Base-by-base conservation (phyloP, 2,888 invertebrate genomes). In the Torymus auratus region DNA sequence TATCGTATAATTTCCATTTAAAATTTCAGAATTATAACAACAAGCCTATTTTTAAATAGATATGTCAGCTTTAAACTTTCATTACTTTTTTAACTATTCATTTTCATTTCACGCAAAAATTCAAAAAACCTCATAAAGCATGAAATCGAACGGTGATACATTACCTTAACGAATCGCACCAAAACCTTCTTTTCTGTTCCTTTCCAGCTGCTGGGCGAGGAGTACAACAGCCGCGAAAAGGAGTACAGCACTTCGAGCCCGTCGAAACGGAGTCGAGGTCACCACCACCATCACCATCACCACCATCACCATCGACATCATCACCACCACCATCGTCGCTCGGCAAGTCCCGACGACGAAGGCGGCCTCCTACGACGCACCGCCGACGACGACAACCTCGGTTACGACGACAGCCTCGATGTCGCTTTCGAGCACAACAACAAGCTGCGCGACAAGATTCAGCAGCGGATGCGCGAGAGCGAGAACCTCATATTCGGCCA, bases 341-440 rank as follows among this genome's bases (percentile, higher is more conserved):
- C 88, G 0, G 86, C 83, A 20, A 89, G 89, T 74, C 88, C 89
- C 0, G 88, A 88, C 20, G 80, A 69, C 2, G 41, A 17, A 5
- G 28, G 87, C 88, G 52, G 86, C 53, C 85, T 83, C 52, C 87
- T 87, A 2, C 90, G 88, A 65, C 85, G 87, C 55, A 87, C 87
- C 0, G 11, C 82, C 3, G 61, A 50, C 10, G 61, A 20, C 14
- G 89, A 89, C 56, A 89, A 89, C 71, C 84, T 88, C 12, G 88
- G 89, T 15, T 90, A 91, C 82, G 91, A 91, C 72, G 91, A 91
- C 79, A 91, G 91, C 67, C 84, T 91, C 56, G 90, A 91, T 68
- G 91, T 91, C 0, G 91, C 91, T 0, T 91, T 91, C 70, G 90
- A 91, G 74, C 88, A 91, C 82, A 91, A 91, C 83, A 91, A 91